These are phyloP conservation scores for Caenorhabditis sp. DNA, from an alignment of 2,888 invertebrate genomes.

Conservation along the genomic window DNA sequence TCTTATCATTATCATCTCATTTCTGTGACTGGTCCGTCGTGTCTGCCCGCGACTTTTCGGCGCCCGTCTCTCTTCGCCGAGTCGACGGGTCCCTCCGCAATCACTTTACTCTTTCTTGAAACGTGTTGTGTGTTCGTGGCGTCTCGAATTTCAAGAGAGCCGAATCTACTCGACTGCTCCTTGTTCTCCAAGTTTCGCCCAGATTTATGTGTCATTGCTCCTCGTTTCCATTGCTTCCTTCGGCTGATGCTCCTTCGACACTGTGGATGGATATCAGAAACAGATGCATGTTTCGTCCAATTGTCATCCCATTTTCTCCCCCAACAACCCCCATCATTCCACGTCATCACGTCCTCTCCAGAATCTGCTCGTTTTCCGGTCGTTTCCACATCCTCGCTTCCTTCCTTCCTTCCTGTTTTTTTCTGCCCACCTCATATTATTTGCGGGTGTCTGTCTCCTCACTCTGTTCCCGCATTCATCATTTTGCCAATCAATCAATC, in stretches of 20 bases:
- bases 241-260: not conserved
- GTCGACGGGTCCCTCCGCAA: conserved; percentile 35
- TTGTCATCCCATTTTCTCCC: not conserved
- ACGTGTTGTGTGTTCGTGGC: conserved; percentile 38
- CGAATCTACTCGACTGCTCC: conserved; percentile 33
- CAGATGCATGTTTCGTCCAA: conserved; percentile 1
- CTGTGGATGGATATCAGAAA: conserved; percentile 9
- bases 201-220: conserved; percentile 33
- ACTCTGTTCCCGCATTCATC: conserved; percentile 42
- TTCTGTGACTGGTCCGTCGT: conserved; percentile 26
- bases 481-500: conserved; percentile 58
- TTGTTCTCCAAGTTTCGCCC: conserved; percentile 55
- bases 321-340: no score
- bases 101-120: conserved; percentile 48
- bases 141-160: conserved; percentile 59
- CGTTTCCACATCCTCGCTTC: conserved; percentile 7
- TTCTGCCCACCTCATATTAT: conserved; percentile 30
- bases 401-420: conserved; percentile 34
- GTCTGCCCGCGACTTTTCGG: conserved; percentile 16
- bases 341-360: conserved; percentile 13
- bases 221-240: not conserved
- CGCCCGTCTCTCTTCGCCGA: conserved; percentile 37
- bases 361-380: conserved; percentile 26
- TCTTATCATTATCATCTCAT: conserved; percentile 36
- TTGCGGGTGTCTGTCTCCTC: conserved; percentile 20